Percentiles rank a stretch among this genome's conserved stretches.
Evolutionary conservation across 2,113 vertebrate species (phyloP).

Genomic region (Nibea coibor): DNA sequence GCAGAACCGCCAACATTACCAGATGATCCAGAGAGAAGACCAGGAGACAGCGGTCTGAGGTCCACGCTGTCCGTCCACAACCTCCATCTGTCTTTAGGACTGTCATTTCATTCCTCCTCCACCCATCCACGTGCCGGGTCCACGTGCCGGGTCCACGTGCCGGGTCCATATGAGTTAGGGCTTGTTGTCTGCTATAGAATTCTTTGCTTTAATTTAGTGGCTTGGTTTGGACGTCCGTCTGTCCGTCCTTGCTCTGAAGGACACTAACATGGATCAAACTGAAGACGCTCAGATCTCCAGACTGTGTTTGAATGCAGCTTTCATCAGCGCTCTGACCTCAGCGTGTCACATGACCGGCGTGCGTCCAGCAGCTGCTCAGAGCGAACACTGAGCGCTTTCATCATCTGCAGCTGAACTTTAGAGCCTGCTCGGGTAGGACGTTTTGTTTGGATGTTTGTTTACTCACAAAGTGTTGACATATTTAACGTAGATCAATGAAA

Average conservation of each 20-base stretch:
- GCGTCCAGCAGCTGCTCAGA: not conserved
- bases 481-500: conserved; percentile 58
- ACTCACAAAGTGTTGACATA: conserved; percentile 56
- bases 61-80: not conserved
- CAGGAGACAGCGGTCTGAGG: conserved; percentile 93
- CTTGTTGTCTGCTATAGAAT: not conserved
- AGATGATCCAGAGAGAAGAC: conserved; percentile 97
- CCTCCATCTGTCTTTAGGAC: conserved; percentile 5
- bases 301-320: conserved; percentile 42
- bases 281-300: no score
- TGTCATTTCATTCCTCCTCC: not conserved
- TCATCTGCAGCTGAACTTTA: conserved; percentile 36
- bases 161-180: not conserved
- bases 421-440: conserved; percentile 21
- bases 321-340: conserved; percentile 24
- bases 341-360: not conserved
- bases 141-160: no score
- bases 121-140: no score
- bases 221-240: no score
- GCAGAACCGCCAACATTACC: conserved; percentile 94
- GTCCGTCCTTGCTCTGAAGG: conserved; percentile 16
- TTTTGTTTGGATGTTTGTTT: conserved; percentile 67
- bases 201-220: no score
- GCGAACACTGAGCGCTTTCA: conserved; percentile 23
- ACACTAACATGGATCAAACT: conserved; percentile 49